Evolutionary conservation across 2,888 invertebrate genomes (phyloP).

Genomic region (Synanthedon myopaeformis): DNA sequence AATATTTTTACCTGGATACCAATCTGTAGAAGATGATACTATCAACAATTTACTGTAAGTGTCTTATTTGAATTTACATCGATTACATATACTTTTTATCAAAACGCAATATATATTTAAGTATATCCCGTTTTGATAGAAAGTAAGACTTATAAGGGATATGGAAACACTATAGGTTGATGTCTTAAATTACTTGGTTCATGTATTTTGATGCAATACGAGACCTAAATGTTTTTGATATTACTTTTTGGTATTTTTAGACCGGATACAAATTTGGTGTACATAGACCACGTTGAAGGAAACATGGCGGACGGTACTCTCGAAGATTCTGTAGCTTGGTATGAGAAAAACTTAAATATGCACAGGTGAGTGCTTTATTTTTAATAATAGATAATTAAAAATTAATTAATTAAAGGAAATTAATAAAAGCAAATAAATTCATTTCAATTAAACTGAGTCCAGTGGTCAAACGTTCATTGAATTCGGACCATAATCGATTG

Average conservation of each 20-base stretch:
- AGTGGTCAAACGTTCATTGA: too few species aligned
- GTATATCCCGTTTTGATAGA: too few species aligned
- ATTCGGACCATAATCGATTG: too few species aligned
- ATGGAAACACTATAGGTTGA: too few species aligned
- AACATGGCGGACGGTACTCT: slow-evolving; percentile 94
- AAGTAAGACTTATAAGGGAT: too few species aligned
- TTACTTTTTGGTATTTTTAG: slow-evolving; percentile 41
- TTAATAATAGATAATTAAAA: neutral
- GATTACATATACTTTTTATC: too few species aligned
- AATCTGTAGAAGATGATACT: slow-evolving; percentile 64
- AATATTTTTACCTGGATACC: slow-evolving; percentile 89
- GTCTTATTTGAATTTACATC: too few species aligned
- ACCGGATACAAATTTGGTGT: slow-evolving; percentile 78
- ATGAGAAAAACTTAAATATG: slow-evolving; percentile 72
- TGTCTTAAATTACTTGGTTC: too few species aligned
- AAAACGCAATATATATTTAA: too few species aligned
- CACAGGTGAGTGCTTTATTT: slow-evolving; percentile 40
- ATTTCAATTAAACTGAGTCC: too few species aligned
- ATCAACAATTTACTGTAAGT: slow-evolving; percentile 72
- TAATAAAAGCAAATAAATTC: too few species aligned
- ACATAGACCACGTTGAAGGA: slow-evolving; percentile 96
- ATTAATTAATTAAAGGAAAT: neutral
- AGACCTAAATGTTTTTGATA: neutral
- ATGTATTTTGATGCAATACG: too few species aligned
- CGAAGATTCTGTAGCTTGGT: slow-evolving; percentile 90